phyloP scores from a whole-genome alignment of 2,888 invertebrate genomes.

The Notodonta dromedarius region DNA sequence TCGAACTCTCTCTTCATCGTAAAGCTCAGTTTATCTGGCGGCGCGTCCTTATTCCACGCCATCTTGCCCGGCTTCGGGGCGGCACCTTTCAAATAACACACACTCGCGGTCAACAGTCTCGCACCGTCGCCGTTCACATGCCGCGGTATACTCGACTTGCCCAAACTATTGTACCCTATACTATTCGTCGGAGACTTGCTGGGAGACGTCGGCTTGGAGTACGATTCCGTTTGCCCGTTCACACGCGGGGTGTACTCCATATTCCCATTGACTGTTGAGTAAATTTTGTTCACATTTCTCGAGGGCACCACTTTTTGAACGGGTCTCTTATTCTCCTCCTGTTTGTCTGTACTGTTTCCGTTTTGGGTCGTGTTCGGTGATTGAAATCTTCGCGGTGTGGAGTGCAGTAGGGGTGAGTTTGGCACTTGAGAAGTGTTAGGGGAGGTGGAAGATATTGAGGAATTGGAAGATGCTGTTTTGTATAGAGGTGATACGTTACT shows the following conservation, averaged over 20 bases:
- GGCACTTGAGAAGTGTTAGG: constrained; percentile 69
- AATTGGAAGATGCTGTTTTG: constrained; percentile 66
- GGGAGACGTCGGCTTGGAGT: constrained; percentile 88
- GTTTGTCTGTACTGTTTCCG: constrained; percentile 63
- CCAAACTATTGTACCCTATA: constrained; percentile 83
- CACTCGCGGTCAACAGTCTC: constrained; percentile 82
- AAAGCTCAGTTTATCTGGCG: constrained; percentile 92
- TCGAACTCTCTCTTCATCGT: constrained; percentile 97
- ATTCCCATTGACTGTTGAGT: constrained; percentile 79
- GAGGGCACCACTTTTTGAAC: constrained; percentile 92
- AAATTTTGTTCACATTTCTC: constrained; percentile 84
- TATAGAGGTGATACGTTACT: constrained; percentile 83
- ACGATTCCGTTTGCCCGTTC: constrained; percentile 71
- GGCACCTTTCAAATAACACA: constrained; percentile 85
- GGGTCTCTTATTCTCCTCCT: constrained; percentile 86
- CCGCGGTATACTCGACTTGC: constrained; percentile 69
- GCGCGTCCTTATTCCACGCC: constrained; percentile 89
- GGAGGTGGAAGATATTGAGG: constrained; percentile 49
- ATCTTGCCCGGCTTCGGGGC: constrained; percentile 82
- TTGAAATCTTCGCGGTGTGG: constrained; percentile 78
- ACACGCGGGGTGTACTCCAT: constrained; percentile 60
- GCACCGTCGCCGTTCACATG: constrained; percentile 71
- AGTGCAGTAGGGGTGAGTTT: constrained; percentile 76
- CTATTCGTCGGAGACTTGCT: constrained; percentile 85
- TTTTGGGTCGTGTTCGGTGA: constrained; percentile 45